phyloP scores from a whole-genome alignment of 2,797 vertebrate species.

The Fistularia commersonii region DNA sequence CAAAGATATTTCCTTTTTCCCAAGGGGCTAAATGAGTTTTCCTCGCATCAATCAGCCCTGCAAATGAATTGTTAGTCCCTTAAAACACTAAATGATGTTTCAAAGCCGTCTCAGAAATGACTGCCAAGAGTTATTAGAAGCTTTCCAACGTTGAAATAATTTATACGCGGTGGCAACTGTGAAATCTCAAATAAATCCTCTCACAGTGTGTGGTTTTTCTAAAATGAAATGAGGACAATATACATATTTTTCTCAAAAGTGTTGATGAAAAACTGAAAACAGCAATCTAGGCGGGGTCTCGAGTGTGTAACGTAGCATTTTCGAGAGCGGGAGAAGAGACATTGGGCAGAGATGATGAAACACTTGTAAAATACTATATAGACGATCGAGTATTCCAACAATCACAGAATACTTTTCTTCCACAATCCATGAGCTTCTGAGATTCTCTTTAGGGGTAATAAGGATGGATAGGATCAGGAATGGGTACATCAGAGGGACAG shows the following conservation, averaged over 20 bases:
- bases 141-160: conserved; percentile 45
- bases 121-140: conserved; percentile 67
- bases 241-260: conserved; percentile 21
- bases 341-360: too few species aligned
- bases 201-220: conserved; percentile 20
- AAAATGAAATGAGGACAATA: conserved; percentile 37
- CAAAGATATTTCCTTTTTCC: conserved; percentile 53
- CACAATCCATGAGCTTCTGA: too few species aligned
- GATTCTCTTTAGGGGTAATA: too few species aligned
- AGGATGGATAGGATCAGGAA: too few species aligned
- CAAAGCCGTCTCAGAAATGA: conserved; percentile 61
- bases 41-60: conserved; percentile 61
- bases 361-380: too few species aligned
- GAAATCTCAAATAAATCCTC: conserved; percentile 54
- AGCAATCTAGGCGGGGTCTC: too few species aligned
- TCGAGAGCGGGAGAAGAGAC: too few species aligned
- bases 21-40: conserved; percentile 54
- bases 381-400: too few species aligned
- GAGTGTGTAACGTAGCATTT: too few species aligned
- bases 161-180: conserved; percentile 61
- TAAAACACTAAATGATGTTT: conserved; percentile 62
- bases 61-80: conserved; percentile 71
- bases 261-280: conserved; percentile 24
- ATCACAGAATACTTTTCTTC: too few species aligned
- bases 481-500: too few species aligned